Base-by-base conservation (phyloP, 2,888 invertebrate genomes). In the Pogonocherus hispidulus region DNA sequence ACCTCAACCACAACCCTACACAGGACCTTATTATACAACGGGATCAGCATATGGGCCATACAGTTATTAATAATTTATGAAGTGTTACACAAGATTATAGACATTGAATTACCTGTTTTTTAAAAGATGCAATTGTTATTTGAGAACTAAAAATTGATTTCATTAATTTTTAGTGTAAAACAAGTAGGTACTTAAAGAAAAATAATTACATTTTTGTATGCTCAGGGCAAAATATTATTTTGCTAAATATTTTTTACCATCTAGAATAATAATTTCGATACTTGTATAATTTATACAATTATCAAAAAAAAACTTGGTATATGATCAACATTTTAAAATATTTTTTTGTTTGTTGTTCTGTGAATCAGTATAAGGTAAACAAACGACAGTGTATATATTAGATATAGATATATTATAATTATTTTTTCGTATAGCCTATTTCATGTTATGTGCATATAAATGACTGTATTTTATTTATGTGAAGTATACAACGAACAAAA, bases 1-100 rank as follows among this genome's bases (percentile, higher is more conserved):
- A 64, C 90, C 91, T 49, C 93, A 93, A 54, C 91, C 91, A 62
- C 92, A 90, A 72, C 93, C 94, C 62, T 96, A 96, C 87, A 93
- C 95, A 67, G 94, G 93, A 44, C 95, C 95, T 32, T 94, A 94
- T 82, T 96, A 96, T 86, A 95, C 91, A 74, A 90, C 95, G 86
- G 95, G 95, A 81, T 95, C 96, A 59, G 96, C 96, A 84, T 96
- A 96, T 85, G 95, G 94, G 62, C 96, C 95, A 57, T 96, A 96
- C 89, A 96, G 96, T 87, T 96, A 96, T 88, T 96, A 91, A 91
- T 37, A 47, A 55, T 8, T 11, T 9, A 16, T 37, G 63, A 51
- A 27, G 11, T 55, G 19, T 51, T 51, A 37, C 19, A 60, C 60
- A 72, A 46, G 54, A 69, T 55, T 49, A 68, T 69, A 69, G 70